Conservation (phyloP, 2,797 vertebrate species). For the Orientallactaga sibirica region DNA sequence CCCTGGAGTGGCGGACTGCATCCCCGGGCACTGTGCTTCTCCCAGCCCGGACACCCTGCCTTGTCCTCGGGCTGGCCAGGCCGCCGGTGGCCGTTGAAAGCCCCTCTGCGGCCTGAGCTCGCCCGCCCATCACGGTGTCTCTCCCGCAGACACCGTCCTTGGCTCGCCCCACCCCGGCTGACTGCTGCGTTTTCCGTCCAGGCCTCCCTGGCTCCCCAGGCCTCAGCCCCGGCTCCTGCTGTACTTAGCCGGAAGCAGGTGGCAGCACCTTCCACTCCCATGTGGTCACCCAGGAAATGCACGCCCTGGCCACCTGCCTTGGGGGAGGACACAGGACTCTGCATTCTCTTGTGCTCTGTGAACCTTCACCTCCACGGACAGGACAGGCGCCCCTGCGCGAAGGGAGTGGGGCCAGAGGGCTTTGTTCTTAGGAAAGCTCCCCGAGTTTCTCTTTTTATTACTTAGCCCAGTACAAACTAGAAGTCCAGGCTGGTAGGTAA, state of each 20-base stretch:
- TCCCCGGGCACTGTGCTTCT: not conserved
- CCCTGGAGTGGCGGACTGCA: not conserved
- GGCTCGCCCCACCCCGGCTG: constrained; percentile 2
- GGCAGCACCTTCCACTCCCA: not conserved
- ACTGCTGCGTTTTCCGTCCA: not conserved
- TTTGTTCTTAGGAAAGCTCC: not conserved
- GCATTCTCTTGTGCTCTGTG: not conserved
- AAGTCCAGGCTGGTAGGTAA: not conserved
- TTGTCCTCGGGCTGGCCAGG: not conserved
- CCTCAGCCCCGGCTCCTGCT: not conserved
- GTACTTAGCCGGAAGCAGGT: not conserved
- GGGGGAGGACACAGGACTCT: not conserved
- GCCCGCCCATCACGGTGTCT: not conserved
- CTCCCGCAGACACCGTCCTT: not conserved
- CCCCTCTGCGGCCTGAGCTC: not conserved
- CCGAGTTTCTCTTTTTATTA: not conserved
- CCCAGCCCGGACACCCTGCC: not conserved
- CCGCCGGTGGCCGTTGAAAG: not conserved
- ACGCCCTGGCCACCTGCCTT: constrained; percentile 39
- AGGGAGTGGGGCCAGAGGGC: not conserved
- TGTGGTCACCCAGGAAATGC: not conserved
- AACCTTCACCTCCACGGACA: not conserved
- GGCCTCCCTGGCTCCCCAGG: not conserved
- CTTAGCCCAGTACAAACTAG: not conserved
- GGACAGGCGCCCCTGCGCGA: not conserved